Conservation (phyloP, 2,113 vertebrate species). For the Rutilus rutilus region DNA sequence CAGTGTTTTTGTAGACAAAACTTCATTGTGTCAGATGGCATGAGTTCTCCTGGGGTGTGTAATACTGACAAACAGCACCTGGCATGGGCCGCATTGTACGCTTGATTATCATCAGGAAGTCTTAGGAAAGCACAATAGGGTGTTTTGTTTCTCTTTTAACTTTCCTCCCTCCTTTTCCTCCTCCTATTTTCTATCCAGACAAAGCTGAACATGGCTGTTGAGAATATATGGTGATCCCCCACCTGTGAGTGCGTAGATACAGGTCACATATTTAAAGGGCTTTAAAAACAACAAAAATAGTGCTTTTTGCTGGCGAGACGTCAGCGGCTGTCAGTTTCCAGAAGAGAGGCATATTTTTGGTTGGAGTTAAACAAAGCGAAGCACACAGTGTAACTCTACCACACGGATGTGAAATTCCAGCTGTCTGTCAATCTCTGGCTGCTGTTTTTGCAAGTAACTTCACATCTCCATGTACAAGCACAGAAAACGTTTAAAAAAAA, state of each 20-base stretch:
- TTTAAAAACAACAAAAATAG: background rate
- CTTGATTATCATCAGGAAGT: conserved; percentile 59
- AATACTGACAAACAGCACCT: conserved; percentile 45
- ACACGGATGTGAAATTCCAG: conserved; percentile 42
- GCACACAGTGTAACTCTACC: conserved; percentile 19
- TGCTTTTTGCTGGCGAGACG: background rate
- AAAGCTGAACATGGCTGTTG: conserved; percentile 44
- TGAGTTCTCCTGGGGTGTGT: background rate
- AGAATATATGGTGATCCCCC: conserved; percentile 34
- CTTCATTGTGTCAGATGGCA: conserved; percentile 4
- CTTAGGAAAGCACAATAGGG: conserved; percentile 62
- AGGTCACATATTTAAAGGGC: conserved; percentile 14
- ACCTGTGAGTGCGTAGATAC: conserved; percentile 47
- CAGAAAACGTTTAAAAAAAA: background rate
- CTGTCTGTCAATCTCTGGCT: conserved; percentile 46
- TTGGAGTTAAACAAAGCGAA: conserved; percentile 16
- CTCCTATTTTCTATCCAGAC: conserved; percentile 55
- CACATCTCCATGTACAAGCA: background rate
- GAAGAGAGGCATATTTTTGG: conserved; percentile 11
- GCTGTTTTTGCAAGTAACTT: conserved; percentile 30
- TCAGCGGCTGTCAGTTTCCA: conserved; percentile 11
- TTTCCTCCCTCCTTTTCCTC: conserved; percentile 17
- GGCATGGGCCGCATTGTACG: conserved; percentile 53
- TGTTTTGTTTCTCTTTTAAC: conserved; percentile 53
- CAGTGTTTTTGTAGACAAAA: conserved; percentile 21